Evolutionary conservation across 1,140 invertebrate species (phyloP).

Genomic region (Drosophila albomicans): DNA sequence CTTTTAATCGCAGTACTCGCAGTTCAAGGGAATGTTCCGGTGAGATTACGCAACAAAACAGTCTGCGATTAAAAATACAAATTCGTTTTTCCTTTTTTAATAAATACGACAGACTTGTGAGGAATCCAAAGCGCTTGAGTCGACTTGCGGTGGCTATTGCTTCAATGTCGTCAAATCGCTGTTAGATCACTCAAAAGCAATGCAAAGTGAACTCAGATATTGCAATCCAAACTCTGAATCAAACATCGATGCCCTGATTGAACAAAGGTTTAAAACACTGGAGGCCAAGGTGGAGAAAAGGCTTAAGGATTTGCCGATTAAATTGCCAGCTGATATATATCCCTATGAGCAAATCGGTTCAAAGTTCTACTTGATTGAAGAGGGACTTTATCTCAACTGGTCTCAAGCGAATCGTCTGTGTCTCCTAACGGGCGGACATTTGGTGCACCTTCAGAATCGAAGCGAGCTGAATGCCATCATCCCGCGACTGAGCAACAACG

Average conservation of each 20-base stretch:
- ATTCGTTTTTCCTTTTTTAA: not conserved
- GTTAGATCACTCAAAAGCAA: not conserved
- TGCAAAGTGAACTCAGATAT: not conserved
- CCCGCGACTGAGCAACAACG: not conserved
- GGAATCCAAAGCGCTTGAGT: not conserved
- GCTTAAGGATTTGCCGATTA: not conserved
- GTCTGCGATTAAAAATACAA: not conserved
- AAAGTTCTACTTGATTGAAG: not conserved
- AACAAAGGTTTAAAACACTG: not conserved
- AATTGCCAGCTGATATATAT: not conserved
- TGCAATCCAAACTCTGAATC: not conserved
- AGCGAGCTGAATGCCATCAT: constrained; percentile 30
- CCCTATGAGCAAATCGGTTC: not conserved
- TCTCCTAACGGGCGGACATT: not conserved
- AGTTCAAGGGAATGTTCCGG: not conserved
- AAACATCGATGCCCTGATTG: not conserved
- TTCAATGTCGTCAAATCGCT: not conserved
- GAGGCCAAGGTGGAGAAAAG: not conserved
- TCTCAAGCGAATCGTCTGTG: not conserved
- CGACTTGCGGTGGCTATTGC: not conserved
- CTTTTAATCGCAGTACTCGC: not conserved
- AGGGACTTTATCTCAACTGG: not conserved
- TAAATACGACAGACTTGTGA: not conserved
- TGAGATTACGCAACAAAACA: constrained; percentile 3
- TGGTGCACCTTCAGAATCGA: not conserved